Base-by-base conservation (phyloP, 1,140 invertebrate species). In the Ceratina japonica region DNA sequence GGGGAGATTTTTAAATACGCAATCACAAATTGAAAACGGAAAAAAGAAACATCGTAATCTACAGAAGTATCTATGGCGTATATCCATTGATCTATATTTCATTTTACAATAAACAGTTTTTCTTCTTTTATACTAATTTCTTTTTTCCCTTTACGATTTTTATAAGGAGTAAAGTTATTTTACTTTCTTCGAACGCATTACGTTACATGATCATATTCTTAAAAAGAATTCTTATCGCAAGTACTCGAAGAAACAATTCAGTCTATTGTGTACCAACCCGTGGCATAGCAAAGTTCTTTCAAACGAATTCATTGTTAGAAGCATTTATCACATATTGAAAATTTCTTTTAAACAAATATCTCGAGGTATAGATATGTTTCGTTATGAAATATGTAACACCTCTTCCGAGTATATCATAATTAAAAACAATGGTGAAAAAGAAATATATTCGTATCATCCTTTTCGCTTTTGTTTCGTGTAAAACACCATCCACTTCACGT, bases 401-500 rank as follows among this genome's bases (percentile, higher is more conserved):
- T 78, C 56, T 31, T 72, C 62, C 51, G 31, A 78, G 51, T 78
- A 77, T 77, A 44, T 44, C n/a, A 56, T n/a, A 72, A 62, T 62
- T 31, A 78, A 78, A 78, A 77, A 71, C 68, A 44, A 44, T 44
- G 5, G 61, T 62, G 68, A 72, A 22, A 76, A 64, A 70, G 37
- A 44, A 44, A 44, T 44, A 44, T 44, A 44, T 44, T 44, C 10
- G 5, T 44, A 44, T 44, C 37, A 44, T 44, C 37, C 37, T 44
- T 44, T 37, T 54, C 20, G 1, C 7, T 59, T 51, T 24, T 51
- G 27, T 79, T 51, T 79, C 56, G 44, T 52, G 59, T 74, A 63
- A 79, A 79, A 81, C 63, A 81, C 79, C 75, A 79, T 80, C 76
- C 69, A 79, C 76, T 79, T 82, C 64, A 79, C 71, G 77, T 73